Conservation (phyloP, 2,113 vertebrate genomes). For the Dicaeum eximium region DNA sequence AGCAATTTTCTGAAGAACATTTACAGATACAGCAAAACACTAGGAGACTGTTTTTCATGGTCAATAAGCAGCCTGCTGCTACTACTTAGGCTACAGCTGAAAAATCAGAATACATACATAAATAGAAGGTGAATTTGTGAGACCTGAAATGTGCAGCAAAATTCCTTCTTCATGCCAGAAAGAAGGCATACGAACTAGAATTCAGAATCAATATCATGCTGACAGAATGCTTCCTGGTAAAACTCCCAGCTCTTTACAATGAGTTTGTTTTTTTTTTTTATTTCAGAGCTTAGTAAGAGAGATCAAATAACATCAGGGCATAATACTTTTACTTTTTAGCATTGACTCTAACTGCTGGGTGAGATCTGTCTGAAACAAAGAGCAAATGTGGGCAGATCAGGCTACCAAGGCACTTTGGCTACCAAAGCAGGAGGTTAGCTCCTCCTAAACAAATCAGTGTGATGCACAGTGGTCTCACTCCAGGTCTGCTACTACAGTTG, state of each 20-base stretch:
- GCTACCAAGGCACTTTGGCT: not conserved
- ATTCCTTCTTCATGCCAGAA: not conserved
- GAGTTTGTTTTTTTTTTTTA: fast-evolving
- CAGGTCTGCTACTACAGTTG: not conserved
- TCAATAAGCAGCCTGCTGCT: not conserved
- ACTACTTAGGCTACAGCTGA: not conserved
- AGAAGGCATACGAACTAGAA: not conserved
- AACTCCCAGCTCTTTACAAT: not conserved
- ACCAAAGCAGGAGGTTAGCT: not conserved
- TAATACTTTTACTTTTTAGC: not conserved
- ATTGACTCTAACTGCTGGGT: not conserved
- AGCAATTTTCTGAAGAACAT: not conserved
- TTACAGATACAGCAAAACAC: not conserved
- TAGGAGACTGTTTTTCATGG: not conserved
- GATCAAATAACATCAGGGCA: not conserved
- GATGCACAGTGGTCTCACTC: not conserved
- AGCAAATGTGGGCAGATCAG: not conserved
- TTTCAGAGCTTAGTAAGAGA: not conserved
- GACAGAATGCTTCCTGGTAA: not conserved
- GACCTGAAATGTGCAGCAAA: not conserved
- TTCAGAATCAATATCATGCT: not conserved
- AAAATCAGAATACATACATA: not conserved
- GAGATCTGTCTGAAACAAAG: not conserved
- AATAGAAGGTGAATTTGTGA: not conserved
- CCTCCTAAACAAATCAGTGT: not conserved